Evolutionary conservation across 1,140 invertebrate genomes (phyloP), one percentile per base, ranked within the genome.

Genomic region (Caerostris extrusa): DNA sequence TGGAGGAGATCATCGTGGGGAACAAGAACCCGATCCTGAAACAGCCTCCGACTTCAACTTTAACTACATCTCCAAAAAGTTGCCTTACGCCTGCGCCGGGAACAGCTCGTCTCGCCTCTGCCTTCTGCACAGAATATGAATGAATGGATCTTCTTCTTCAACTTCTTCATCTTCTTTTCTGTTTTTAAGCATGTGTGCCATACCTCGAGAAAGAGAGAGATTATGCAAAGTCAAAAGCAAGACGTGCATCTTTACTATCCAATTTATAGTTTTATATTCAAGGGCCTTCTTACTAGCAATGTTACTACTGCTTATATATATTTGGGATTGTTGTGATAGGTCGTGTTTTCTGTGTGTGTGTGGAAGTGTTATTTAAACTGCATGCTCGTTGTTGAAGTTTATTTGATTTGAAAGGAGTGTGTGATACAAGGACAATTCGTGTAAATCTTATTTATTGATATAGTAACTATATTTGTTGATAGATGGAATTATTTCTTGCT

Each of bases 21-120:
- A 55, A 61, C 50, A 93, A 86, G 7, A 87, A 50, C 4, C 64
- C 83, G 1, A 53, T 71, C 14, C n/a, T 61, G 58, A 57, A 10
- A n/a, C 55, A 6, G 14, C n/a, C 0, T 93, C 92, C 34, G 92
- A 93, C 34, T 88, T 93, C 69, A 93, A 93, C 19, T 93, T 93
- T 85, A 88, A 93, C 92, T 93, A 93, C 69, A 93, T 93, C 60
- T 85, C 81, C 55, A 88, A 88, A 61, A 93, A 88, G 34, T 19
- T 93, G 69, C 92, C 92, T 88, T 93, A 64, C n/a, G 19, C 67
- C 57, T 88, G 85, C 14, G 6, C 64, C 12, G 92, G 86, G 17
- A 92, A 86, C 90, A 82, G 19, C 61, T 93, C 91, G 12, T 55
- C 92, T 10, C 85, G 92, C 34, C 67, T 93, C 53, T 93, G 92